Conservation (phyloP, 2,888 invertebrate species). For the Microctonus brassicae region DNA sequence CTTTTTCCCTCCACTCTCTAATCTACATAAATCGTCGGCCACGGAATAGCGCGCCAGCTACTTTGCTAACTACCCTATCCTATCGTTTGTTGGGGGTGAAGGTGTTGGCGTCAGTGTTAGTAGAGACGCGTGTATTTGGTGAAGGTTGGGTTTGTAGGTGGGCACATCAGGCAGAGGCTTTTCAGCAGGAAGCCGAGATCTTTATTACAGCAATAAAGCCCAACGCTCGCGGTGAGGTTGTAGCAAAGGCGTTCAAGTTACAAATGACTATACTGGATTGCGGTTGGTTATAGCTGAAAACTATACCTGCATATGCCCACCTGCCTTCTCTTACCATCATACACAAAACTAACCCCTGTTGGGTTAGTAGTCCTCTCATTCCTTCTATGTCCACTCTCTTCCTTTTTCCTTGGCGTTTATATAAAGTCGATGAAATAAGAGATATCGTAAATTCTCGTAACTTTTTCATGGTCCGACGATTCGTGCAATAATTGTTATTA, state of each 20-base stretch:
- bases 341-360: background rate
- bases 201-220: constrained; percentile 63
- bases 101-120: background rate
- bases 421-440: constrained; percentile 53
- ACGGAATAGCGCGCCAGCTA: constrained; percentile 21
- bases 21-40: constrained; percentile 40
- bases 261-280: constrained; percentile 56
- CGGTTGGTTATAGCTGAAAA: constrained; percentile 50
- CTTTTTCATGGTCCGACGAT: constrained; percentile 34
- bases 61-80: constrained; percentile 27
- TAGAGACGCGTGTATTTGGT: background rate
- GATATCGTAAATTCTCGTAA: constrained; percentile 55
- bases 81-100: background rate
- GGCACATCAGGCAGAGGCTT: constrained; percentile 27
- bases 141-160: constrained; percentile 15
- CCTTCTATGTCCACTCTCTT: background rate
- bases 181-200: constrained; percentile 51
- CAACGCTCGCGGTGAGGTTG: constrained; percentile 45
- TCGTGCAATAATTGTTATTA: constrained; percentile 59
- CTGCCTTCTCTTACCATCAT: constrained; percentile 9
- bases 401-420: constrained; percentile 39
- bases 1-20: constrained; percentile 33
- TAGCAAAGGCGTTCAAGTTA: constrained; percentile 49
- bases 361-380: background rate
- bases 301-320: constrained; percentile 51